Conservation (phyloP, 2,797 vertebrate species). For the Scolopax rusticola region DNA sequence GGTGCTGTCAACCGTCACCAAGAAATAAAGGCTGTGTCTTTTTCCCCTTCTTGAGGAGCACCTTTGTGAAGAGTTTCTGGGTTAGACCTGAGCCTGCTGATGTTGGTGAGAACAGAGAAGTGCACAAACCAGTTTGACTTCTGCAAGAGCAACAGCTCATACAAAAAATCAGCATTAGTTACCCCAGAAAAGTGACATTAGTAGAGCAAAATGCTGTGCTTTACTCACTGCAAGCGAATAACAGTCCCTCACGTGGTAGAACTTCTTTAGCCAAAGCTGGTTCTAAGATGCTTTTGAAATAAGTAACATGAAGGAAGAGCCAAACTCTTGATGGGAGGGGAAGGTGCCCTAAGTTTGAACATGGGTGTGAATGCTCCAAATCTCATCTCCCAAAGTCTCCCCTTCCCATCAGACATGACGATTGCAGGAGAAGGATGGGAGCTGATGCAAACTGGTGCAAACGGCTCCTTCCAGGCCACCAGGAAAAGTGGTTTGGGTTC, state of each 20-base stretch:
- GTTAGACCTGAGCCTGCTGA: background rate
- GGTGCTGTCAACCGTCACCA: background rate
- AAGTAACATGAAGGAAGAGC: background rate
- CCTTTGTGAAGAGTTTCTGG: background rate
- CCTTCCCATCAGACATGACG: background rate
- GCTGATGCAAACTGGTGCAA: background rate
- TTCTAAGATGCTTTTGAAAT: background rate
- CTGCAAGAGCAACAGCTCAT: background rate
- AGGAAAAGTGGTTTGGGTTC: accelerated
- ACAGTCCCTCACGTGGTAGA: background rate
- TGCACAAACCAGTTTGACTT: background rate
- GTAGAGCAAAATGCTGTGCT: background rate
- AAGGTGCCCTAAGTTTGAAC: background rate
- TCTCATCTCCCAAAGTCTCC: background rate
- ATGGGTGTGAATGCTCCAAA: accelerated
- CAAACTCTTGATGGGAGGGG: background rate
- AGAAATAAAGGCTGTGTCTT: background rate
- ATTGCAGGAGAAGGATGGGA: background rate
- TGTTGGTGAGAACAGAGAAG: background rate
- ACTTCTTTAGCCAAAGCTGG: background rate
- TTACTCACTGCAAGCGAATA: background rate
- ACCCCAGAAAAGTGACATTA: background rate
- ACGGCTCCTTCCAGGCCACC: background rate
- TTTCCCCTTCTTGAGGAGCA: background rate
- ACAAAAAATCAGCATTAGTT: background rate